A percentile compares a stretch with the other conserved stretches of the same genome.
Conservation (phyloP, 1,140 invertebrate species). For the Pachyrhynchus sulphureomaculatus region DNA sequence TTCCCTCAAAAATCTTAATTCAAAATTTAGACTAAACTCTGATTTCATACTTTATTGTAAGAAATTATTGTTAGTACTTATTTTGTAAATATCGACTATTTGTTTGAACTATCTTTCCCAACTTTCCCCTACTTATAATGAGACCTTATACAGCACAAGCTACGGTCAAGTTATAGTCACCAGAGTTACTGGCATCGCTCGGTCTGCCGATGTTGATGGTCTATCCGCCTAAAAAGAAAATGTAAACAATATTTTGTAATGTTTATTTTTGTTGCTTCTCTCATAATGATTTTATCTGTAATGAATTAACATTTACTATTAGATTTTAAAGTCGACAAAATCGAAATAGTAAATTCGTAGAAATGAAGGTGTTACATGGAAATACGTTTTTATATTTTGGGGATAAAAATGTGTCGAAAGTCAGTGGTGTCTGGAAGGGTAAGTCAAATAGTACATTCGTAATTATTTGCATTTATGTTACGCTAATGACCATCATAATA, state of each 20-base stretch:
- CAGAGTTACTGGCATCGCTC: neutral
- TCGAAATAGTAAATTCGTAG: neutral
- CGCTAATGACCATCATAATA: no score
- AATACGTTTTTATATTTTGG: constrained; percentile 19
- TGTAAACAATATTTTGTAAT: constrained; percentile 19
- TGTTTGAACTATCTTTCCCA: no score
- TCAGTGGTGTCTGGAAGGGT: constrained; percentile 28
- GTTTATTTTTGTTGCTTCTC: constrained; percentile 26
- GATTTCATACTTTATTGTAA: no score
- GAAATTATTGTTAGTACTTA: no score
- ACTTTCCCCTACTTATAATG: no score
- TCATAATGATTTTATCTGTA: constrained; percentile 3
- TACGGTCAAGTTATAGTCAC: no score
- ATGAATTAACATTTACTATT: constrained; percentile 3
- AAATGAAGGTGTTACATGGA: constrained; percentile 1
- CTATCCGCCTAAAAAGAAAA: constrained; percentile 5
- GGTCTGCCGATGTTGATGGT: neutral
- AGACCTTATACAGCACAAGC: no score
- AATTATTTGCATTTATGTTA: no score
- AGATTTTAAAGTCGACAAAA: neutral
- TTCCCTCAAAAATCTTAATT: no score
- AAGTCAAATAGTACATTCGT: no score
- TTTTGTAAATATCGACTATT: no score
- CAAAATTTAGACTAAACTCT: no score
- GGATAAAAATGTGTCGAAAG: constrained; percentile 21